Evolutionary conservation across 1,140 invertebrate genomes (phyloP).

Genomic region (Microplitis demolitor): DNA sequence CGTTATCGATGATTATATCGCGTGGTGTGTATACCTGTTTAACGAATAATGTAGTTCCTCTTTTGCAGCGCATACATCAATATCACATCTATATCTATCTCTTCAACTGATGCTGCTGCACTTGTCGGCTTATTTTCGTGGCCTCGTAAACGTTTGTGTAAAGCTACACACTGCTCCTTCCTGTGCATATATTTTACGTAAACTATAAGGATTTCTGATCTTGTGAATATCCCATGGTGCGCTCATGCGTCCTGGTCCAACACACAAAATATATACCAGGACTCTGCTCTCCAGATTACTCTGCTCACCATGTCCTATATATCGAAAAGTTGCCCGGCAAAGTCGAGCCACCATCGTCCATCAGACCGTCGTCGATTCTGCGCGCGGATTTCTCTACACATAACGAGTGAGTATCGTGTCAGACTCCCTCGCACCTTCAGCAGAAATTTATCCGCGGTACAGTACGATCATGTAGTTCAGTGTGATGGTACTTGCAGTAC

Average conservation of each 20-base stretch:
- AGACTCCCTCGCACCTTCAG: background rate
- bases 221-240: background rate
- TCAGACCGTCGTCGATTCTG: slow-evolving; percentile 17
- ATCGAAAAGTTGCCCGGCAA: slow-evolving; percentile 4
- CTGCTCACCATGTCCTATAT: slow-evolving; percentile 15
- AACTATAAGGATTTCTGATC: background rate
- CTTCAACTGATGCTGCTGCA: background rate
- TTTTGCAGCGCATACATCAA: too few species aligned
- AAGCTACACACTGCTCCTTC: too few species aligned
- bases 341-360: background rate
- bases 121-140: background rate
- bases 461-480: slow-evolving; percentile 1
- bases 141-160: too few species aligned
- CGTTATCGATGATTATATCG: slow-evolving; percentile 27
- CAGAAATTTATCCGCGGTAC: background rate
- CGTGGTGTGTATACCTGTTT: slow-evolving; percentile 19
- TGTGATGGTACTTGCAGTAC: background rate
- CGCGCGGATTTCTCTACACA: slow-evolving; percentile 15
- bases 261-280: background rate
- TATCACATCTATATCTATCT: background rate
- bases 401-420: background rate
- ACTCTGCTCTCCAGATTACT: too few species aligned
- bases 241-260: slow-evolving; percentile 28
- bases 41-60: slow-evolving; percentile 19
- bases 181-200: background rate